Percentiles rank a stretch among this genome's conserved stretches.
phyloP scores from a whole-genome alignment of 2,113 vertebrate genomes.

The Dasyprocta punctata region DNA sequence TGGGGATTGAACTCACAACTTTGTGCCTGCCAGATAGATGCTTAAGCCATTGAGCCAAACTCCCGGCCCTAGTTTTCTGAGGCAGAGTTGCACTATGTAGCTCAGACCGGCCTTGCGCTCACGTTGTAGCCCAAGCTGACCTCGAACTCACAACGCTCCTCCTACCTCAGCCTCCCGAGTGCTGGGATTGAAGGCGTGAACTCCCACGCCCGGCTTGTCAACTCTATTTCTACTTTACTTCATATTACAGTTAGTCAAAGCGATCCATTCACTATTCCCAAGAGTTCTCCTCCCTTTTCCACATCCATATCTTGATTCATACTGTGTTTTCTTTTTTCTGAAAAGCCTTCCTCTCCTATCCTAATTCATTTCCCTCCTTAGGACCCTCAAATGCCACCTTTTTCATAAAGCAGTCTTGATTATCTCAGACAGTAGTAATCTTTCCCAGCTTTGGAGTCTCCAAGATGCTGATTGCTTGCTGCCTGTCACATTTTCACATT shows the following conservation, averaged over 20 bases:
- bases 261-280: neutral
- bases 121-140: too few relatives aligned
- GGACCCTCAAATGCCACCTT: neutral
- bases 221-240: conserved; percentile 41
- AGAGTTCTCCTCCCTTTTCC: neutral
- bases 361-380: neutral
- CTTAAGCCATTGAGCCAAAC: too few relatives aligned
- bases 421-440: neutral
- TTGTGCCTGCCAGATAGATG: too few relatives aligned
- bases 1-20: too few relatives aligned
- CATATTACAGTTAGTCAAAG: neutral
- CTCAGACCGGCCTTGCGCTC: too few relatives aligned
- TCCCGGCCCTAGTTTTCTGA: too few relatives aligned
- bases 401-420: neutral
- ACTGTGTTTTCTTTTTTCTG: neutral
- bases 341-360: neutral
- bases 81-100: too few relatives aligned
- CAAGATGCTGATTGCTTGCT: neutral
- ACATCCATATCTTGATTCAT: conserved; percentile 5
- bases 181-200: too few relatives aligned
- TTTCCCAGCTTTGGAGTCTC: conserved; percentile 23
- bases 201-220: too few relatives aligned
- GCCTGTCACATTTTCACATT: conserved; percentile 53
- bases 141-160: too few relatives aligned
- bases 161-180: too few relatives aligned